Evolutionary conservation across 2,797 vertebrate species (phyloP), one percentile per base, ranked within the genome.

Genomic region (Rhadinocentrus ornatus): DNA sequence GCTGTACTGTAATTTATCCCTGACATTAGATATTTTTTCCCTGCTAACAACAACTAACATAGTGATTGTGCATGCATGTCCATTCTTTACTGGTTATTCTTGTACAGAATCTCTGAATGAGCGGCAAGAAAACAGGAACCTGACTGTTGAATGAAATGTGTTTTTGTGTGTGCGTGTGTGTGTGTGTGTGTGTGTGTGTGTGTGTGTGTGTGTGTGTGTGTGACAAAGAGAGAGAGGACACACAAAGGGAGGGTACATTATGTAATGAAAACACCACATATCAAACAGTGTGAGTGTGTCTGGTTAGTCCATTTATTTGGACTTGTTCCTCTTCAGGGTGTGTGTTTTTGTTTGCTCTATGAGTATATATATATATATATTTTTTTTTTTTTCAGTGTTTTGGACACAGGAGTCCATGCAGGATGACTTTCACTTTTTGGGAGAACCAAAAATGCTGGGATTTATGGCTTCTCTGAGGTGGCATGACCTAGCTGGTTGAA

Each of bases 81-180:
- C 55, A 69, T 81, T 89, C 62, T 80, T 84, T 68, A 27, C 18
- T 54, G 44, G 81, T 78, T 84, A 86, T 90, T 88, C 62, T 75
- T 66, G 72, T 84, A 73, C 22, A 41, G 55, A 73, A 61, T 48
- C 53, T 62, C 56, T 90, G 86, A 89, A 89, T 92, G 79, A 82
- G 82, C 73, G 83, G 81, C 77, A 88, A 74, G 60, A 86, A 90
- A 89, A 89, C 88, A 89, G 90, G 85, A 90, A 87, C 78, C 58
- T 50, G 73, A 64, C 60, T 66, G 62, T 63, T 87, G 85, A 86
- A 83, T 79, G 70, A 85, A 80, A 77, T 53, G 53, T 78, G 61
- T 81, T 68, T 78, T 68, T 75, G 73, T 80, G 35, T 37, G 10
- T 37, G 35, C 2, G 35, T 12, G 35, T 13, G 35, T 2, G 35